Percentiles rank a stretch among this genome's conserved stretches.
Evolutionary conservation across 2,888 invertebrate species (phyloP).

Genomic region (Linhomoeus sp.): DNA sequence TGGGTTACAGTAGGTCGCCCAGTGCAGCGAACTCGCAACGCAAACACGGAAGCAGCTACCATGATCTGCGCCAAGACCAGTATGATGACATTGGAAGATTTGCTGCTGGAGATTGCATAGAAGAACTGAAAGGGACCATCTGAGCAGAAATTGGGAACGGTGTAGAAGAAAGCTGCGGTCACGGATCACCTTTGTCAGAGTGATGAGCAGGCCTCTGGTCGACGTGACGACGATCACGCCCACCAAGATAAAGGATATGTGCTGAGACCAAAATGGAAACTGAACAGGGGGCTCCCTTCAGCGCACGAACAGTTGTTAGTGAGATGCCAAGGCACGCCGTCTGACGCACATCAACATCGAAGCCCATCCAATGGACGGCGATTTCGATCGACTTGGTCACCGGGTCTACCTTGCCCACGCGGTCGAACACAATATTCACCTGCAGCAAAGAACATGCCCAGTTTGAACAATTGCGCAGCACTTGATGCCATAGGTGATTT

Average conservation of each 20-base stretch:
- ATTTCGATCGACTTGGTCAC: constrained; percentile 90
- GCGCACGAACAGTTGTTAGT: no score
- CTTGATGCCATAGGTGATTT: no score
- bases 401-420: constrained; percentile 94
- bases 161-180: constrained; percentile 2
- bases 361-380: constrained; percentile 83
- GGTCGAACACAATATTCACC: constrained; percentile 97
- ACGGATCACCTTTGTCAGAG: constrained; percentile 65
- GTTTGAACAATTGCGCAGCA: constrained; percentile 9
- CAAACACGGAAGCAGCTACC: constrained; percentile 40
- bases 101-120: constrained; percentile 93
- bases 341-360: constrained; percentile 58
- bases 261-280: constrained; percentile 97
- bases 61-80: constrained; percentile 89
- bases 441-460: constrained; percentile 90
- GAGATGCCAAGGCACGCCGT: no score
- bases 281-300: no score
- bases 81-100: constrained; percentile 94
- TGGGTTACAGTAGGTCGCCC: background rate
- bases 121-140: constrained; percentile 96
- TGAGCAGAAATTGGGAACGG: constrained; percentile 18
- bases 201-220: constrained; percentile 78
- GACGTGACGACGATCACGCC: constrained; percentile 96
- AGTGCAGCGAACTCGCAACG: background rate
- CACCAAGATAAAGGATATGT: constrained; percentile 84